Evolutionary conservation across 2,888 invertebrate genomes (phyloP), one percentile per base, ranked within the genome.

Genomic region (Mamestra brassicae): DNA sequence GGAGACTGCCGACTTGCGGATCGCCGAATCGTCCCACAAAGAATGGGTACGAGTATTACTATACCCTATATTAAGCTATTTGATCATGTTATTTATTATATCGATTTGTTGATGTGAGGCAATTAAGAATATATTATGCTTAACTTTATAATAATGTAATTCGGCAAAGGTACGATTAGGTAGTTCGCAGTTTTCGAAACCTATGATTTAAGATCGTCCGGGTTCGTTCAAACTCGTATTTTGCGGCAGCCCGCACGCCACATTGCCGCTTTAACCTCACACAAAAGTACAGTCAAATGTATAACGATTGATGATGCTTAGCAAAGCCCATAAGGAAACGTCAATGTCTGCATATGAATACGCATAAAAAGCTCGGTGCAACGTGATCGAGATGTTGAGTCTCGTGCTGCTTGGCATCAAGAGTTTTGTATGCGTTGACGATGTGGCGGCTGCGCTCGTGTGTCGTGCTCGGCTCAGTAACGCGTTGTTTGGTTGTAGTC

Each of bases 401-500:
- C 13, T 42, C 11, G 11, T 67, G 45, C 50, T 55, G 17, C 2
- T 50, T 45, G 42, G 36, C n/a, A 38, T 11, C 38, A 26, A 50
- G 34, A 80, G 52, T 55, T 74, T 62, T 15, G 45, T 54, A 62
- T 60, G 67, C 36, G 55, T 71, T 47, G 17, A 34, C 45, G 2
- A 60, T 47, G 36, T 67, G n/a, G 55, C 15, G 15, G 50, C 42
- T 64, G 36, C 15, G 45, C 52, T 50, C 71, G 61, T 71, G 52
- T 77, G 55, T 71, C 61, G 67, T 50, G 60, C 26, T 57, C 50
- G 78, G 55, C 26, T 63, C 62, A 50, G 65, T 84, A 83, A 78
- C 72, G 55, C 79, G 60, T 81, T 81, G 80, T 83, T 82, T 92
- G 90, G 86, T 94, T 94, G 88, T 95, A 96, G 95, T 94, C 93